A percentile compares a stretch with the other conserved stretches of the same genome.
These are phyloP conservation scores for Pristiophorus japonicus DNA, from an alignment of 2,113 vertebrate genomes.

Conservation along the genomic window DNA sequence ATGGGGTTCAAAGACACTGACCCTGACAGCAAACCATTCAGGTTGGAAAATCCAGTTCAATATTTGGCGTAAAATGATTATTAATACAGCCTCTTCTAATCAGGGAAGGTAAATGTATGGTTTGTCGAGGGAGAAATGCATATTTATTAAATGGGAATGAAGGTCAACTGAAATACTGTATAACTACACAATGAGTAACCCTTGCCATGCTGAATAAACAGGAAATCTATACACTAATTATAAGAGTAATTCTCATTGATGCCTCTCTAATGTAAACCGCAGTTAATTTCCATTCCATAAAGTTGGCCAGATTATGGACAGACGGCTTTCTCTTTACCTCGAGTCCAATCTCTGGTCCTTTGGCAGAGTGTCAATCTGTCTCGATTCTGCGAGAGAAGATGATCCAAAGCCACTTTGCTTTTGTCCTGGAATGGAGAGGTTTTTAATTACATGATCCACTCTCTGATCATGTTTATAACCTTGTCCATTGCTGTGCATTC, in stretches of 20 bases:
- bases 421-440: neutral
- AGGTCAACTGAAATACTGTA: neutral
- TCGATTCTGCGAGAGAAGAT: neutral
- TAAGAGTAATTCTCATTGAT: neutral
- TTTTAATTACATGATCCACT: neutral
- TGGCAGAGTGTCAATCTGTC: neutral
- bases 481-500: neutral
- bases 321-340: too few relatives aligned
- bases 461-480: neutral
- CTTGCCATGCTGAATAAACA: neutral
- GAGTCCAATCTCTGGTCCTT: neutral
- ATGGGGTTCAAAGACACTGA: constrained; percentile 98
- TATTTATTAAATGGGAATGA: neutral
- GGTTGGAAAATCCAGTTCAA: constrained; percentile 53
- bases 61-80: neutral
- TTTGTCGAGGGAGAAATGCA: neutral
- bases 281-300: neutral
- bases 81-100: neutral
- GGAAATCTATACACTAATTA: neutral
- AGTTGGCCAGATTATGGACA: neutral
- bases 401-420: neutral
- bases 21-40: constrained; percentile 91
- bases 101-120: neutral
- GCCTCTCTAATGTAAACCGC: neutral
- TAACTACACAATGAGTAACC: neutral